Base-by-base conservation (phyloP, 2,797 vertebrate genomes). In the Lates japonicus region DNA sequence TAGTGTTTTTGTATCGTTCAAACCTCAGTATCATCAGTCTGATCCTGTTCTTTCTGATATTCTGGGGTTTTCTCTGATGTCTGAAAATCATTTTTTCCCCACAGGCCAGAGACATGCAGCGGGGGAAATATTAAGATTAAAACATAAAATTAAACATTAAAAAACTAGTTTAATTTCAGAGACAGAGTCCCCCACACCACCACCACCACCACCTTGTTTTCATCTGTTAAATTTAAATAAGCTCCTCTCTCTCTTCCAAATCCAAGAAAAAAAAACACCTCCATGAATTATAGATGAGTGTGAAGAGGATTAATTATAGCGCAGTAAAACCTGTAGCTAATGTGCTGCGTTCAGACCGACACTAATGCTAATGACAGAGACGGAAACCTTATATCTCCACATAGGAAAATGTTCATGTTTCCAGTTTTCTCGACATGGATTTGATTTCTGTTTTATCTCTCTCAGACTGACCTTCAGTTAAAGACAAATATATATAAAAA, bases 291-390 rank as follows among this genome's bases (percentile, higher is more conserved):
- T 60, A 82, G 82, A 91, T 81, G 83, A 91, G 87, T 54, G 42
- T 87, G 90, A 89, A 86, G 78, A 84, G 88, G 91, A 92, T 91
- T 89, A 92, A 90, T 88, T 88, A 90, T 83, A 85, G 87, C 42
- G n/a, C 85, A 58, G 77, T 87, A 83, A 87, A 87, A 87, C 87
- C 90, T 87, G 81, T 72, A 73, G 83, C 85, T 87, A 90, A 88
- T 88, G 84, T 85, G 80, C 78, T 58, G 76, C 70, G 33, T 71
- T 87, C 68, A 86, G 77, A 90, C 54, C 70, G 86, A 89, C 82
- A 74, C 91, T 89, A 89, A 92, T 91, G 86, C 84, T 89, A 83
- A 87, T 88, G 88, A 91, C 87, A 91, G 78, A 74, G 25, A 80
- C 66, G 70, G 48, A 63, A 87, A 80, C 55, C 74, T 80, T 54